These are phyloP conservation scores for Cosmopolites sordidus DNA, from an alignment of 2,888 invertebrate genomes.

Conservation along the genomic window DNA sequence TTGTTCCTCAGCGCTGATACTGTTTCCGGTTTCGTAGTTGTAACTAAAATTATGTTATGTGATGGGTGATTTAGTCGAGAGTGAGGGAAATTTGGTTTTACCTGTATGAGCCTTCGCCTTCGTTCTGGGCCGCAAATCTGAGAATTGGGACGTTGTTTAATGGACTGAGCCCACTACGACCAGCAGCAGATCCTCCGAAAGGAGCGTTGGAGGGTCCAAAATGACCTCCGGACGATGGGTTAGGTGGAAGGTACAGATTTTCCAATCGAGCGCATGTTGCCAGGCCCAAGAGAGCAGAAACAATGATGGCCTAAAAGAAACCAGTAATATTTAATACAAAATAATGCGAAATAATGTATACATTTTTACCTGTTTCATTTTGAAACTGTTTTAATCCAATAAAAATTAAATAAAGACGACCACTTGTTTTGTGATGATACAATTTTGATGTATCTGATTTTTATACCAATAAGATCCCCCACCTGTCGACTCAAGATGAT, in stretches of 20 bases:
- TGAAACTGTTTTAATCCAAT: neutral
- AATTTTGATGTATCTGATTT: neutral
- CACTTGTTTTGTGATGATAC: conserved; percentile 1
- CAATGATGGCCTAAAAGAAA: conserved; percentile 29
- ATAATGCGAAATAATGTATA: neutral
- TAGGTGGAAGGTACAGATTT: conserved; percentile 32
- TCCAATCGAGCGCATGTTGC: conserved; percentile 33
- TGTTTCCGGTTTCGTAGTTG: conserved; percentile 54
- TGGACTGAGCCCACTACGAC: neutral
- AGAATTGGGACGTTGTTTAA: conserved; percentile 31
- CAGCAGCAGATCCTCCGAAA: conserved; percentile 2
- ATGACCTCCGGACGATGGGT: conserved; percentile 9
- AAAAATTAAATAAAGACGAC: neutral
- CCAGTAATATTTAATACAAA: too few relatives aligned
- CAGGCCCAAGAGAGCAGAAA: conserved; percentile 31
- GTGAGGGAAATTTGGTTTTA: conserved; percentile 7
- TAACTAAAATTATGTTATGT: neutral
- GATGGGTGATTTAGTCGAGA: neutral
- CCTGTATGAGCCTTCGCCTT: conserved; percentile 38
- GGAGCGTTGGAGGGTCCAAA: conserved; percentile 8
- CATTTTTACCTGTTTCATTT: neutral
- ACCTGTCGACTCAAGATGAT: neutral
- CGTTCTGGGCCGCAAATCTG: conserved; percentile 35
- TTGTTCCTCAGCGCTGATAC: conserved; percentile 46
- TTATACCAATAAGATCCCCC: neutral